Evolutionary conservation across 2,888 invertebrate species (phyloP).

Genomic region (Pristionchus arcanus): DNA sequence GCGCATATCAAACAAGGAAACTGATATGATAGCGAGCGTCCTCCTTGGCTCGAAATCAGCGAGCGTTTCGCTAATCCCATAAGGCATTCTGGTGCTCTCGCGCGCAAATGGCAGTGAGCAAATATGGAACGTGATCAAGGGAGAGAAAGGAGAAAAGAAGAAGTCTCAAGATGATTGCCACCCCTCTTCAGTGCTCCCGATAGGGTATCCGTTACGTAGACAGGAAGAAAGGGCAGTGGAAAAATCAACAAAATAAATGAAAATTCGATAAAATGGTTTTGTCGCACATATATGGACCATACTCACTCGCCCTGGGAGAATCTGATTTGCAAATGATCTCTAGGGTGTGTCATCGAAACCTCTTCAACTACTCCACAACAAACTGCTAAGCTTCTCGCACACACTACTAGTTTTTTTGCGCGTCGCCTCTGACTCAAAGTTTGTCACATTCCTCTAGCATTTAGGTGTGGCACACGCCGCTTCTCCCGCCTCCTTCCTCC

Average conservation of each 20-base stretch:
- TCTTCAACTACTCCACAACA: constrained; percentile 21
- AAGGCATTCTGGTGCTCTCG: neutral
- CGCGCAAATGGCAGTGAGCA: constrained; percentile 1
- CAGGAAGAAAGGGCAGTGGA: constrained; percentile 4
- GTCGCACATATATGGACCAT: neutral
- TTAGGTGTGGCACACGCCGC: constrained; percentile 18
- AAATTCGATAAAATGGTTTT: neutral
- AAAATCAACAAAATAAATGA: neutral
- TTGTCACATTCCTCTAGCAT: constrained; percentile 27
- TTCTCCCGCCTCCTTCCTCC: neutral
- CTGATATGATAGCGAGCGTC: constrained; percentile 20
- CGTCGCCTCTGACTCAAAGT: constrained; percentile 28
- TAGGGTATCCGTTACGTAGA: neutral
- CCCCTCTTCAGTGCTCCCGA: neutral
- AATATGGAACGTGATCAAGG: constrained; percentile 32
- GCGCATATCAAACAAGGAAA: constrained; percentile 4
- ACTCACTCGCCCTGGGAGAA: neutral
- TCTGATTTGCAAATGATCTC: neutral
- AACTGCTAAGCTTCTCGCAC: constrained; percentile 38
- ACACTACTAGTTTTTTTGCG: constrained; percentile 18
- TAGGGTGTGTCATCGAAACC: neutral
- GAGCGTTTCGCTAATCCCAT: constrained; percentile 21
- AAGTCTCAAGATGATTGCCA: constrained; percentile 43
- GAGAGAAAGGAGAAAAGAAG: neutral
- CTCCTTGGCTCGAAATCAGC: neutral